Evolutionary conservation across 2,113 vertebrate genomes (phyloP).

Genomic region (Pangasianodon gigas): DNA sequence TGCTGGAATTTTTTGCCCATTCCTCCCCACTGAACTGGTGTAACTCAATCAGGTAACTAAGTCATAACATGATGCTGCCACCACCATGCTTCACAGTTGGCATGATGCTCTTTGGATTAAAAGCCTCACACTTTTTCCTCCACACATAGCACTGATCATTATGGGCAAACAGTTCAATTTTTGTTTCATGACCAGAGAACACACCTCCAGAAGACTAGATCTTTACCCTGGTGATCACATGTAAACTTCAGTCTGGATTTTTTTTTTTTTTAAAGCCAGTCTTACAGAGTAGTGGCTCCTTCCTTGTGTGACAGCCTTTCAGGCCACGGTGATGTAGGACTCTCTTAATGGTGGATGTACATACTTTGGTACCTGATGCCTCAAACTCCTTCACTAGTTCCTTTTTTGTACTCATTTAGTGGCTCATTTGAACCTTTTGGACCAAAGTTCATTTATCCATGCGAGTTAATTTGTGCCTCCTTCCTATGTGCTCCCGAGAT

Average conservation of each 20-base stretch:
- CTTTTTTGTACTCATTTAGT: neutral
- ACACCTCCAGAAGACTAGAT: too few relatives aligned
- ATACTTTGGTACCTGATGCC: neutral
- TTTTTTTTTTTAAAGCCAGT: too few relatives aligned
- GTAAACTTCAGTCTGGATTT: neutral
- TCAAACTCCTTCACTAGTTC: neutral
- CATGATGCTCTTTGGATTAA: neutral
- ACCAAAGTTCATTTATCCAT: too few relatives aligned
- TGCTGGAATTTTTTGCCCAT: neutral
- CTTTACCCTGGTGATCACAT: neutral
- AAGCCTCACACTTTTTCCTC: neutral
- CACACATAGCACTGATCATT: neutral
- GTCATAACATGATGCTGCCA: neutral
- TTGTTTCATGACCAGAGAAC: too few relatives aligned
- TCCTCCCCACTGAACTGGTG: neutral
- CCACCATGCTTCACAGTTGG: neutral
- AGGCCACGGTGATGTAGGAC: neutral
- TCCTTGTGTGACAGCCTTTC: neutral
- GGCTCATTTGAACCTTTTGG: neutral
- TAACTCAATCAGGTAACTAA: too few relatives aligned
- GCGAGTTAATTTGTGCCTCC: neutral
- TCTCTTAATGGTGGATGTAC: neutral
- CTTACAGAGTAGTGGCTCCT: neutral
- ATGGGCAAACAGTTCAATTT: too few relatives aligned
- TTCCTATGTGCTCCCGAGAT: neutral